Base-by-base conservation (phyloP, 2,797 vertebrate genomes). In the Sciurus carolinensis region DNA sequence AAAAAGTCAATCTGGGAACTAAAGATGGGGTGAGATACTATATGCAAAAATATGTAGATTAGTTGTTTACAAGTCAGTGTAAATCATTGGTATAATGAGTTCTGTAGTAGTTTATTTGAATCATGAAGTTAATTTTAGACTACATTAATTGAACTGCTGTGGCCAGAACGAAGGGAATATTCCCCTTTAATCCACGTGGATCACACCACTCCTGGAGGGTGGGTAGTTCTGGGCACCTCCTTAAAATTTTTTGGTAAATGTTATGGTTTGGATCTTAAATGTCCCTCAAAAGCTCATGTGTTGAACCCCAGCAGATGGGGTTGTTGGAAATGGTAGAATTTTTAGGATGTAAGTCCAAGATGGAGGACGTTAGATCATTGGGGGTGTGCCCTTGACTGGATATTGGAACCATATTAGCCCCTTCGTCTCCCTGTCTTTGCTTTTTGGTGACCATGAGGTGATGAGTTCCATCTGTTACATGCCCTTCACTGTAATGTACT, bases 1-100 rank as follows among this genome's bases (percentile, higher is more conserved):
- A 57, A 69, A 47, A 80, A 93, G 66, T 73, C 52, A 87, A 59
- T 89, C 62, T 97, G 54, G 39, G 96, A 87, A 95, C 26, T 75
- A 87, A 93, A 83, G 73, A 66, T 92, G 22, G 26, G 52, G 5
- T 73, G 28, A 80, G 64, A 72, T 18, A 87, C 24, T 28, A 42
- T 47, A 91, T 87, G 71, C 79, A 94, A 96, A 97, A 88, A 42
- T 94, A 88, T 92, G 62, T 88, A 95, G 30, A 95, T 87, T 80
- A 44, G 73, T 79, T 97, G 79, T 95, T 95, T 89, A 86, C 20
- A 59, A 93, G 92, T 67, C 73, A 76, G 33, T 83, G 24, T 86
- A 95, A 94, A 94, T 77, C 77, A 66, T 52, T 80, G 33, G 52
- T 62, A 72, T 84, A 79, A 72, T 76, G 76, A 39, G 39, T 83